phyloP scores from a whole-genome alignment of 2,113 vertebrate genomes.

The Podilymbus podiceps region DNA sequence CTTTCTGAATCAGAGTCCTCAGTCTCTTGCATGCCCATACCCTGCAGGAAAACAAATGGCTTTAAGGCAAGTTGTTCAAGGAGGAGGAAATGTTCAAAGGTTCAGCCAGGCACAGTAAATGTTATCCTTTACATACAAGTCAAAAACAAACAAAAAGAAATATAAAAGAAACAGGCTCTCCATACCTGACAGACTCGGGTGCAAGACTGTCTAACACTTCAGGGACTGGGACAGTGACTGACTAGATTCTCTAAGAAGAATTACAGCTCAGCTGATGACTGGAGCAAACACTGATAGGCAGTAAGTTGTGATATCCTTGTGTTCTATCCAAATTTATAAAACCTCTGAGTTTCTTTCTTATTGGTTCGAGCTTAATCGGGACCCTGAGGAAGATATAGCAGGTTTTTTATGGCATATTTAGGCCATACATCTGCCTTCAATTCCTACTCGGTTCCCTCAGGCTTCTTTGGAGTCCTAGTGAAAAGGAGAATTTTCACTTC shows the following conservation, averaged over 20 bases:
- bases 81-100: neutral
- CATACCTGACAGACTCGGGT: neutral
- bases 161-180: neutral
- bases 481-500: neutral
- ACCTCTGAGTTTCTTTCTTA: neutral
- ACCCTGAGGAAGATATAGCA: neutral
- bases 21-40: neutral
- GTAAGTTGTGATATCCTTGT: neutral
- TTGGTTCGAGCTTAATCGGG: neutral
- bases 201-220: neutral
- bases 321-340: neutral
- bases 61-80: neutral
- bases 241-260: neutral
- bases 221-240: neutral
- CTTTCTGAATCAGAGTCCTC: neutral
- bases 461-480: neutral
- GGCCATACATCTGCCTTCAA: neutral
- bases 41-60: neutral
- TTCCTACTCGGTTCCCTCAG: neutral
- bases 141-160: neutral
- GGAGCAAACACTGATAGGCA: neutral
- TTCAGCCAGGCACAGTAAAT: neutral
- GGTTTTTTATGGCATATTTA: neutral
- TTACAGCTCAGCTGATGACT: neutral
- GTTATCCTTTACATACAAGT: neutral